Percentiles rank a stretch among this genome's conserved stretches.
Conservation (phyloP, 1,140 invertebrate species). For the Drosophila orosa region DNA sequence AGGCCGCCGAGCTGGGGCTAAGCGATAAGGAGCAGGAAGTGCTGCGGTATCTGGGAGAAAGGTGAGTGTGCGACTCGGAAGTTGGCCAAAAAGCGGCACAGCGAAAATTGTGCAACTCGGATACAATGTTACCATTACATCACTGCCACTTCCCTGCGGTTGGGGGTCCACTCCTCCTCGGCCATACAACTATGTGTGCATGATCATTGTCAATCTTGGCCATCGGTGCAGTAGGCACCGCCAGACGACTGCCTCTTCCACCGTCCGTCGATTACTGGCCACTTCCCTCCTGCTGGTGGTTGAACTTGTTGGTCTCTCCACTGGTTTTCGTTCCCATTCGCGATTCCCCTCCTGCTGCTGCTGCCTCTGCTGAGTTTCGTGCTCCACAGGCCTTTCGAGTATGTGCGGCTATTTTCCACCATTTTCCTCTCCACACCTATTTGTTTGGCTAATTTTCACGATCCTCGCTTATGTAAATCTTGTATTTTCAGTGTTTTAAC, state of each 20-base stretch:
- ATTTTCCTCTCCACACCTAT: conserved; percentile 10
- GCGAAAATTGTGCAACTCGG: conserved; percentile 82
- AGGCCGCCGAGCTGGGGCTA: conserved; percentile 86
- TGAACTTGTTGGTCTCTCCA: conserved; percentile 63
- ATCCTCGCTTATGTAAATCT: conserved; percentile 50
- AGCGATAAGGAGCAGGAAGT: conserved; percentile 87
- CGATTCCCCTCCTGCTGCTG: conserved; percentile 21
- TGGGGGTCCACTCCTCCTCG: conserved; percentile 24
- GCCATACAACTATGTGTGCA: conserved; percentile 43
- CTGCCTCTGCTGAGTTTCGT: conserved; percentile 16
- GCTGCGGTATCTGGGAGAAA: conserved; percentile 86
- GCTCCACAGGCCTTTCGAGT: conserved; percentile 1
- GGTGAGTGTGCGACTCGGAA: conserved; percentile 85
- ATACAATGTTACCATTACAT: conserved; percentile 79
- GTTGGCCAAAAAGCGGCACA: conserved; percentile 56
- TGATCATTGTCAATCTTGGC: conserved; percentile 79
- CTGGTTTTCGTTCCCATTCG: conserved; percentile 5
- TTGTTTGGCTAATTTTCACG: conserved; percentile 40
- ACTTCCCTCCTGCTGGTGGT: conserved; percentile 20
- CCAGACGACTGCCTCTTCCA: conserved; percentile 21
- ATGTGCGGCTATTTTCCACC: conserved; percentile 7
- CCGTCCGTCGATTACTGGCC: conserved; percentile 10
- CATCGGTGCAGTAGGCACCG: conserved; percentile 77
- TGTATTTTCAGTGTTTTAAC: conserved; percentile 67
- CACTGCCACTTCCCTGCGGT: conserved; percentile 54